These are phyloP conservation scores for Rhadina sibilatrix DNA, from an alignment of 2,113 vertebrate species.

Conservation along the genomic window DNA sequence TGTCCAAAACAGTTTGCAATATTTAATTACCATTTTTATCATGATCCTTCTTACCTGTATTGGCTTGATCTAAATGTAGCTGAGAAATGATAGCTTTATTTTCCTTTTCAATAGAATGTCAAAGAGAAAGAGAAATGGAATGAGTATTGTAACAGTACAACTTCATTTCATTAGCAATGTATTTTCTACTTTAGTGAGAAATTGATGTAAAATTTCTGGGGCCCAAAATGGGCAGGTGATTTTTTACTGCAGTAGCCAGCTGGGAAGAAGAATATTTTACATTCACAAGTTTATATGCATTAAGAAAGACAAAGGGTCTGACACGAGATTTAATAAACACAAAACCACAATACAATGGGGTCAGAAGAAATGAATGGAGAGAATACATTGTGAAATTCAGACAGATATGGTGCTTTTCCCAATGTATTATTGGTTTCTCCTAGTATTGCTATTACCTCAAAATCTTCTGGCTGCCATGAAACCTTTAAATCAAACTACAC, in stretches of 20 bases:
- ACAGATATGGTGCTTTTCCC: neutral
- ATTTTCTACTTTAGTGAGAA: neutral
- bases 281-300: neutral
- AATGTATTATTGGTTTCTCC: neutral
- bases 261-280: neutral
- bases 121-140: neutral
- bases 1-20: neutral
- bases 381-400: neutral
- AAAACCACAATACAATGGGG: accelerated
- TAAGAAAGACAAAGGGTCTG: neutral
- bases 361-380: neutral
- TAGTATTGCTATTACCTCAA: neutral
- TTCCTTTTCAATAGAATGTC: neutral
- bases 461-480: neutral
- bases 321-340: neutral
- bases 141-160: neutral
- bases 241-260: neutral
- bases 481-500: neutral
- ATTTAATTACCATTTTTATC: neutral
- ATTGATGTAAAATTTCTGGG: neutral
- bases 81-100: neutral
- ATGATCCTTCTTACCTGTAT: neutral
- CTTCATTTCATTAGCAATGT: neutral
- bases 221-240: neutral
- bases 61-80: neutral